Percentiles rank a stretch among this genome's conserved stretches.
These are phyloP conservation scores for Metellina segmentata DNA, from an alignment of 2,888 invertebrate species.

Conservation along the genomic window DNA sequence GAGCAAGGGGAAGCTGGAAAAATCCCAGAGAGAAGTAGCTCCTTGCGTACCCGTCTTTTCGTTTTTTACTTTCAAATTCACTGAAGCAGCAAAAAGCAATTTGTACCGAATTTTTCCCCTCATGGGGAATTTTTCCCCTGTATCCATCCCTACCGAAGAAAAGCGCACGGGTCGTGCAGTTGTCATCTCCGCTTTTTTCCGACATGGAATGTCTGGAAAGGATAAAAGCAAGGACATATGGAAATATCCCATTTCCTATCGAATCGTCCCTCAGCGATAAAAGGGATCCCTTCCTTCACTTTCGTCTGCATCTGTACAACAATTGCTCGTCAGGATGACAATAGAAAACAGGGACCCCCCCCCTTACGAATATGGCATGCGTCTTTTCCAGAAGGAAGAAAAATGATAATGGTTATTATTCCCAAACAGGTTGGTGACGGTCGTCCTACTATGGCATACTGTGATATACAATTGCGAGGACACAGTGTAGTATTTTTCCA, in stretches of 20 bases:
- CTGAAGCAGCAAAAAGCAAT: conserved; percentile 66
- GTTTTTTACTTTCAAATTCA: conserved; percentile 48
- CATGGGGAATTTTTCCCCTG: conserved; percentile 18
- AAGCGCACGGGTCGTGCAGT: conserved; percentile 16
- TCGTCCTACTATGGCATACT: background rate
- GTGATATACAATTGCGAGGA: background rate
- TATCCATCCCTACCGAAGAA: background rate
- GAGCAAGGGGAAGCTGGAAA: background rate
- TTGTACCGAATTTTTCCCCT: conserved; percentile 61
- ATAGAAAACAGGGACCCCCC: background rate
- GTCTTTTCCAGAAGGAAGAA: background rate
- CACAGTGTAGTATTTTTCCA: conserved; percentile 8
- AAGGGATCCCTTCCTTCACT: background rate
- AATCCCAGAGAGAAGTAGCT: background rate
- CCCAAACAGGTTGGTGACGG: background rate
- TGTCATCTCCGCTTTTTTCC: conserved; percentile 27
- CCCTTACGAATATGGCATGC: background rate
- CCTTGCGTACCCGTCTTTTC: background rate
- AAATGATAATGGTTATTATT: conserved; percentile 44
- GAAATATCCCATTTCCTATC: conserved; percentile 20
- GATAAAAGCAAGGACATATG: conserved; percentile 13
- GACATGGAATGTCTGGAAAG: conserved; percentile 7
- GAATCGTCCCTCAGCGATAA: too few species aligned
- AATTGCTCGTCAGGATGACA: background rate
- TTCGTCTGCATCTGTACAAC: background rate